Evolutionary conservation across 2,888 invertebrate species (phyloP).

Genomic region (Drosophila neonasuta): DNA sequence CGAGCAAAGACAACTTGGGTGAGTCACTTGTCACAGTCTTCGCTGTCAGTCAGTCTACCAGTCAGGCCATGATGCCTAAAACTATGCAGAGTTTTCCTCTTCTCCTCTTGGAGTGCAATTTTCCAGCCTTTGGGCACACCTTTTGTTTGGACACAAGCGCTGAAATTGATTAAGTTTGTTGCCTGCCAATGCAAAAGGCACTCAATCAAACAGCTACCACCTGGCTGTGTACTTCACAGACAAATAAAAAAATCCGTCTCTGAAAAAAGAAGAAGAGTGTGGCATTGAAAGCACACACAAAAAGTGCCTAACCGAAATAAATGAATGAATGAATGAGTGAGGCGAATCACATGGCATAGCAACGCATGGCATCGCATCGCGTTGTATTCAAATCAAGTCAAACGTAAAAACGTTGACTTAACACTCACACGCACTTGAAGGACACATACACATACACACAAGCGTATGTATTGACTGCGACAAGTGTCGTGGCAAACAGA

Average conservation of each 20-base stretch:
- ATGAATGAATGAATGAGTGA: constrained; percentile 55
- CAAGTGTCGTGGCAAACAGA: constrained; percentile 37
- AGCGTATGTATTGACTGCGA: constrained; percentile 30
- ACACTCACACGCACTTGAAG: constrained; percentile 62
- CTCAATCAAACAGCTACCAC: constrained; percentile 63
- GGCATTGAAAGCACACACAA: constrained; percentile 49
- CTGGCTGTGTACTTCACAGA: constrained; percentile 13
- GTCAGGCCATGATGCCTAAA: constrained; percentile 38
- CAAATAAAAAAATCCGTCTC: constrained; percentile 9
- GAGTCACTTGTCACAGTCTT: constrained; percentile 53
- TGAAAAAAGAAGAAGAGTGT: constrained; percentile 10
- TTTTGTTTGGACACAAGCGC: constrained; percentile 74
- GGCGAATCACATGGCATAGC: constrained; percentile 15
- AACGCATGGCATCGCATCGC: constrained; percentile 22
- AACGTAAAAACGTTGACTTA: constrained; percentile 72
- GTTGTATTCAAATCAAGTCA: constrained; percentile 72
- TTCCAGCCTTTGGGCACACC: constrained; percentile 66
- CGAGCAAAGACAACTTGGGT: constrained; percentile 37
- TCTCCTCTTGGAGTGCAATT: constrained; percentile 48
- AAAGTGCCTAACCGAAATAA: constrained; percentile 65
- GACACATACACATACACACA: constrained; percentile 27
- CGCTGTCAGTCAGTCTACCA: constrained; percentile 34
- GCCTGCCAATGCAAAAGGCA: constrained; percentile 72
- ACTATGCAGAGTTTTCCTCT: constrained; percentile 46
- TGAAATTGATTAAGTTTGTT: constrained; percentile 76